Evolutionary conservation across 2,113 vertebrate species (phyloP).

Genomic region (Uria aalge): DNA sequence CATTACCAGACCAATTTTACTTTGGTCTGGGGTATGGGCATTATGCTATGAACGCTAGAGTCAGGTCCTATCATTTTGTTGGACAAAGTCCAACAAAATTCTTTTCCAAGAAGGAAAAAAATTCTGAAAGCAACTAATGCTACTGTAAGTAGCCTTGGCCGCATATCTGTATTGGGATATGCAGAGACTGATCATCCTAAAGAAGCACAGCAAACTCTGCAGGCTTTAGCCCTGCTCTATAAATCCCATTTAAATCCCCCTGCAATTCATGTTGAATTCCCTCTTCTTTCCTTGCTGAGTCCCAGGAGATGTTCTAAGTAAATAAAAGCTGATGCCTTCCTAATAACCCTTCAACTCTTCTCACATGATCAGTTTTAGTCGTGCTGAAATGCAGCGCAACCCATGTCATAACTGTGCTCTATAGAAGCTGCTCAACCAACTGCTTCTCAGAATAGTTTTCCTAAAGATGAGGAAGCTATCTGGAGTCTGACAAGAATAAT

Average conservation of each 20-base stretch:
- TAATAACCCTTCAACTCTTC: background rate
- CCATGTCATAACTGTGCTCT: background rate
- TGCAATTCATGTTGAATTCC: background rate
- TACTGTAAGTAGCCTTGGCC: background rate
- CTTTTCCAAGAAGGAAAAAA: background rate
- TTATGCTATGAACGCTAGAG: background rate
- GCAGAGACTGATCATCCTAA: background rate
- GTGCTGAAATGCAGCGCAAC: background rate
- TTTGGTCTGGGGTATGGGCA: background rate
- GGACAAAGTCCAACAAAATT: background rate
- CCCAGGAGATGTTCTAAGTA: background rate
- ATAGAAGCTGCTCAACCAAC: background rate
- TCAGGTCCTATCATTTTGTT: background rate
- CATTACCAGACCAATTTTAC: background rate
- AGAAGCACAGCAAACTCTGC: background rate
- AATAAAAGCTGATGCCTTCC: background rate
- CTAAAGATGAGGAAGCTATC: background rate
- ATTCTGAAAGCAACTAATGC: background rate
- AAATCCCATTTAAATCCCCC: background rate
- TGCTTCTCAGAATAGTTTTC: background rate
- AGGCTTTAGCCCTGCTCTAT: background rate
- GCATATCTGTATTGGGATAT: fast-evolving
- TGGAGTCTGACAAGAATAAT: background rate
- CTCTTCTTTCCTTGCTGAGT: background rate
- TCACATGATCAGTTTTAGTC: background rate